These are phyloP conservation scores for Neopipo cinnamomea DNA, from an alignment of 2,113 vertebrate species.

Conservation along the genomic window DNA sequence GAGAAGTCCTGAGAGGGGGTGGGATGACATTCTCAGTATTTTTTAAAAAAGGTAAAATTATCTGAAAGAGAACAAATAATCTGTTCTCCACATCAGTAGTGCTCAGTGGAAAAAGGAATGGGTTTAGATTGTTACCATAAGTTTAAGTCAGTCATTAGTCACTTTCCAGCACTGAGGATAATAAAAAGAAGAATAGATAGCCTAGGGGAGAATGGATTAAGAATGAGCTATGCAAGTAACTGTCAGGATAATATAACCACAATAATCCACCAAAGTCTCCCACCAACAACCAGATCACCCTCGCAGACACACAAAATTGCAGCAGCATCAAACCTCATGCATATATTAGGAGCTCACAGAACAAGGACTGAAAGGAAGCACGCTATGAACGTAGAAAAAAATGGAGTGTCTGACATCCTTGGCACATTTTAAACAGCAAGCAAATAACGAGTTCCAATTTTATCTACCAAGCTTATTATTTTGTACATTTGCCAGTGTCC, in stretches of 20 bases:
- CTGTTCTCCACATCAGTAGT: fast-evolving
- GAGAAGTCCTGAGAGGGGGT: neutral
- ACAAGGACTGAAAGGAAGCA: neutral
- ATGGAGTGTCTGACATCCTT: neutral
- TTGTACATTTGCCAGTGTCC: neutral
- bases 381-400: neutral
- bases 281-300: neutral
- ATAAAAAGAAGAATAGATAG: neutral
- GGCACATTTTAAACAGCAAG: neutral
- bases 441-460: neutral
- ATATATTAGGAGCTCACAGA: neutral
- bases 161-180: neutral
- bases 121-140: neutral
- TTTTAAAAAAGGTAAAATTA: fast-evolving
- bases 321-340: neutral
- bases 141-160: neutral
- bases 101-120: neutral
- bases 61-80: neutral
- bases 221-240: neutral
- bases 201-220: neutral
- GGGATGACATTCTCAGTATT: neutral
- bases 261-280: neutral
- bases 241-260: neutral
- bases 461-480: neutral
- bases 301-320: neutral